Evolutionary conservation across 1,140 invertebrate genomes (phyloP).

Genomic region (Lepidotrigona ventralis): DNA sequence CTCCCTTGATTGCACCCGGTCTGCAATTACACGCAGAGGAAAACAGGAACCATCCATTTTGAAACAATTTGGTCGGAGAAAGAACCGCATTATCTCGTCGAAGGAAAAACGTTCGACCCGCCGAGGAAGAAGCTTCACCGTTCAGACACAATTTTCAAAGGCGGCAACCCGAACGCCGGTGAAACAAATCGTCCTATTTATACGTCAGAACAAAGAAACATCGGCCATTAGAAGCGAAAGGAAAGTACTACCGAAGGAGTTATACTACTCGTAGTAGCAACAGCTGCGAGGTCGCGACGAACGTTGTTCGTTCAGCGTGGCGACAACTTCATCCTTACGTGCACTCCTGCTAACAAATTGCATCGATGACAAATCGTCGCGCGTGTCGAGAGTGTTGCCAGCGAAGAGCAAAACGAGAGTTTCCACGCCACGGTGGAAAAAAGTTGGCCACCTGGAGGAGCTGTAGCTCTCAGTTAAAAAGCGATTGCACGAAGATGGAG

Average conservation of each 20-base stretch:
- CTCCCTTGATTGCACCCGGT: no score
- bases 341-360: background rate
- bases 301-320: background rate
- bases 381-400: background rate
- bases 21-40: no score
- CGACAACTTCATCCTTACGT: background rate
- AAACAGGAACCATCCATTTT: no score
- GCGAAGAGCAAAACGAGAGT: background rate
- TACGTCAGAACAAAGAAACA: background rate
- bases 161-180: background rate
- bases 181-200: background rate
- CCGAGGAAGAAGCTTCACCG: no score
- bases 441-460: background rate
- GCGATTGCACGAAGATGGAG: conserved; percentile 40
- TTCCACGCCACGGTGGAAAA: background rate
- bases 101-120: no score
- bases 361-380: conserved; percentile 26
- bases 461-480: conserved; percentile 37
- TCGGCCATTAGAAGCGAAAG: no score
- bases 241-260: background rate
- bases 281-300: background rate
- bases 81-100: background rate
- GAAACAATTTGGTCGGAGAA: background rate
- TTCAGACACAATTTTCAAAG: background rate
- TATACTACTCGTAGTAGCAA: no score